A percentile compares a stretch with the other conserved stretches of the same genome.
Evolutionary conservation across 1,140 invertebrate species (phyloP).

Genomic region (Drosophila parvula): DNA sequence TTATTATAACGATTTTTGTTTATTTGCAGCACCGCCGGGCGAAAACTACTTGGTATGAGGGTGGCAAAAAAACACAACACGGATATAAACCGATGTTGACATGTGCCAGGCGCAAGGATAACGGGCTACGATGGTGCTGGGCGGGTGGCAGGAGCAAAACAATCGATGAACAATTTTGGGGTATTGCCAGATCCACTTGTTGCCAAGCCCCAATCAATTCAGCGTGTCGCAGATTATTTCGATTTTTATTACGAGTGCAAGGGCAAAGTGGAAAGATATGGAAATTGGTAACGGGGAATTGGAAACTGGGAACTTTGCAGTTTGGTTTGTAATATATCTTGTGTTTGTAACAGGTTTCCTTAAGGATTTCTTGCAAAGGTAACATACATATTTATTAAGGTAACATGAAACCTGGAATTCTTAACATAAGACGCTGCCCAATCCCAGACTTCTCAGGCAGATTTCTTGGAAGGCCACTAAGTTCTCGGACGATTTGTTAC

Average conservation of each 20-base stretch:
- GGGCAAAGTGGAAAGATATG: not conserved
- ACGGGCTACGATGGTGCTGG: not conserved
- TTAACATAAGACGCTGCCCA: too few relatives aligned
- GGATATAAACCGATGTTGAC: slow-evolving; percentile 38
- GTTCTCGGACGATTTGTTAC: not conserved
- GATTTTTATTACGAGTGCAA: not conserved
- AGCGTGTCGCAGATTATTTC: slow-evolving; percentile 16
- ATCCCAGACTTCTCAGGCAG: not conserved
- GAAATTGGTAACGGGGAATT: not conserved
- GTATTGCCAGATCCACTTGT: slow-evolving; percentile 32
- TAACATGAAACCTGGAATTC: not conserved
- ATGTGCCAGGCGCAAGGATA: slow-evolving; percentile 28
- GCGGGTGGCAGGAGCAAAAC: not conserved
- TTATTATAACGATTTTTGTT: slow-evolving; percentile 57
- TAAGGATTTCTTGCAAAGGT: not conserved
- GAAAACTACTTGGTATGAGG: slow-evolving; percentile 22
- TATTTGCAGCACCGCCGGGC: slow-evolving; percentile 27
- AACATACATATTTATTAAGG: not conserved
- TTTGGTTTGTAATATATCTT: not conserved
- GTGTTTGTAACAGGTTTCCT: too few relatives aligned
- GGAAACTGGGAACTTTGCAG: not conserved
- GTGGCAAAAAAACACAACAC: slow-evolving; percentile 3
- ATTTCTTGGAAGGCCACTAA: not conserved
- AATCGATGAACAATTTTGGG: slow-evolving; percentile 27
- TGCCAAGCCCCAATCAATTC: slow-evolving; percentile 30